Evolutionary conservation across 2,888 invertebrate genomes (phyloP).

Genomic region (Rhabditoides inermis): DNA sequence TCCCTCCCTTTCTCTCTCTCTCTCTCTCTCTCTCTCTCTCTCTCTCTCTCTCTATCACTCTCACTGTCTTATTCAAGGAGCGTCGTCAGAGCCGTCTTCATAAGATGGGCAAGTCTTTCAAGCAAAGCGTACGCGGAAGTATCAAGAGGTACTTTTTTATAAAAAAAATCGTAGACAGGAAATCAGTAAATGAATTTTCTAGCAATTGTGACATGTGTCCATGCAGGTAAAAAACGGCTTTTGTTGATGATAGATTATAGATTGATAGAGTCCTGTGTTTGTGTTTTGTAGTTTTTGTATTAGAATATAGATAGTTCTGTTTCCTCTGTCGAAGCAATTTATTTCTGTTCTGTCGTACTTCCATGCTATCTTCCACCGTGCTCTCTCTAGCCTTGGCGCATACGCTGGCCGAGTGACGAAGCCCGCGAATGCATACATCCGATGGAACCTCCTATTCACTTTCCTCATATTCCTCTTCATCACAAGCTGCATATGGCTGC

Average conservation of each 20-base stretch:
- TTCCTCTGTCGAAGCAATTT: neutral
- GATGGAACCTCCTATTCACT: slow-evolving; percentile 47
- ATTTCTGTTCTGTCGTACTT: neutral
- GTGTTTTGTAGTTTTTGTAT: neutral
- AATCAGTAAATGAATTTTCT: too few relatives aligned
- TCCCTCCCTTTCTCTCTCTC: neutral
- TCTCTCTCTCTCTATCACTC: slow-evolving; percentile 26
- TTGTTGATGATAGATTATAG: too few relatives aligned
- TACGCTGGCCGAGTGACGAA: slow-evolving; percentile 39
- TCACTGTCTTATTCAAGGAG: slow-evolving; percentile 26
- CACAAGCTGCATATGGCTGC: slow-evolving; percentile 40
- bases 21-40: slow-evolving; percentile 12
- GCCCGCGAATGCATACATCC: slow-evolving; percentile 35
- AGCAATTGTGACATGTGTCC: too few relatives aligned
- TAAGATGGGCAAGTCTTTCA: slow-evolving; percentile 19
- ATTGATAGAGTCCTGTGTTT: too few relatives aligned
- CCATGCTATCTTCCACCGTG: too few relatives aligned
- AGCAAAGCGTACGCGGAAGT: slow-evolving; percentile 18
- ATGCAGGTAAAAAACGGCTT: too few relatives aligned
- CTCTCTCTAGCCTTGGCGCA: slow-evolving; percentile 2
- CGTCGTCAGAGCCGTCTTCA: slow-evolving; percentile 8
- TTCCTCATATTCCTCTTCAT: slow-evolving; percentile 40
- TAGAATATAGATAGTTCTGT: neutral
- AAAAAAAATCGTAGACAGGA: too few relatives aligned
- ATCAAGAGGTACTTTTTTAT: slow-evolving; percentile 11